Evolutionary conservation across 2,113 vertebrate genomes (phyloP), one percentile per base, ranked within the genome.

Genomic region (Pica pica): DNA sequence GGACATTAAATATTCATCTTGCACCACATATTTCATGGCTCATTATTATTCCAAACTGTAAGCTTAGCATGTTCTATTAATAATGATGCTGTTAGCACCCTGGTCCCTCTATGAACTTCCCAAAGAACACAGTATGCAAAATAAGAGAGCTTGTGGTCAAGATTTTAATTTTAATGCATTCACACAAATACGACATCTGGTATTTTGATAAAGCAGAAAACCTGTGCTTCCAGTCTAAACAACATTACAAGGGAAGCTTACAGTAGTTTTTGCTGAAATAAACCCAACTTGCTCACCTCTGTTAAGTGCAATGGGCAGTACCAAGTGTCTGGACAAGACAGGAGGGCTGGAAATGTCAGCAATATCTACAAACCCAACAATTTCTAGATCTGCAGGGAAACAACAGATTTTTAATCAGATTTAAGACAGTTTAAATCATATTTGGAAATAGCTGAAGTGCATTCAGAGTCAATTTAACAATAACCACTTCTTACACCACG

Each of bases 281-380:
- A 71, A n/a, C 24, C 52, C 11, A 90, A 63, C 44, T 37, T 37
- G 84, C 98, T 97, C 84, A 99, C 99, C 99, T 99, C 99, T 99
- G 97, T 98, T 99, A 47, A 99, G 99, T 77, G 99, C 99, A 87
- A 99, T 99, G 56, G 99, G 99, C 64, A 99, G 96, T 8, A 99
- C 99, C 97, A 99, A 96, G 97, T 99, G 99, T 90, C 99, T 98
- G 79, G 99, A 99, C 83, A 99, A 97, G 82, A 99, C 99, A 19
- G 99, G 99, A 59, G 99, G 99, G 78, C 99, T 99, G 86, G 99
- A 99, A 93, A 99, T 99, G 94, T 99, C 99, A 56, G 98, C 99
- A 87, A 99, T 99, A 96, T 99, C 99, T 97, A 99, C 99, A 97
- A 99, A 99, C 4, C 99, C 99, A 94, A 99, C 98, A 65, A 99